Percentiles rank a stretch among this genome's conserved stretches.
Evolutionary conservation across 1,140 invertebrate genomes (phyloP).

Genomic region (Pissodes strobi): DNA sequence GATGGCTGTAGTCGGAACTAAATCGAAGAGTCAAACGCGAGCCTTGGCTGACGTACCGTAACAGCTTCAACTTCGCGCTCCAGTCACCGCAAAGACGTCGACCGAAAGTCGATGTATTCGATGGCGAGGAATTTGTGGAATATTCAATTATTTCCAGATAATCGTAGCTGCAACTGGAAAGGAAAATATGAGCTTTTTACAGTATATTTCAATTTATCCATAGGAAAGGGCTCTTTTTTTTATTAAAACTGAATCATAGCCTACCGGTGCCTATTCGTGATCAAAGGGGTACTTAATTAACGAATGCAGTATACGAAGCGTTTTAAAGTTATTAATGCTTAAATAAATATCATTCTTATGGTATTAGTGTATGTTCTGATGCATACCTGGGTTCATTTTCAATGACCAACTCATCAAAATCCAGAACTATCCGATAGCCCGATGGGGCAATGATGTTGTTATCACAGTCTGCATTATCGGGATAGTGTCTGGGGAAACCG

Average conservation of each 20-base stretch:
- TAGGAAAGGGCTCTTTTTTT: too few species aligned
- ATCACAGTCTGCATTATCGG: conserved; percentile 69
- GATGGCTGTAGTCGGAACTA: conserved; percentile 72
- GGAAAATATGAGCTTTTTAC: background rate
- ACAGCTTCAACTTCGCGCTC: conserved; percentile 71
- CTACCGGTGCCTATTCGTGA: too few species aligned
- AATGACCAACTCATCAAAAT: conserved; percentile 71
- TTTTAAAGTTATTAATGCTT: too few species aligned
- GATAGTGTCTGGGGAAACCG: conserved; percentile 70
- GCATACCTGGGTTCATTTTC: conserved; percentile 72
- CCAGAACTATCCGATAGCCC: conserved; percentile 64
- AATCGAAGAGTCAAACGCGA: conserved; percentile 66
- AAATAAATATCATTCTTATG: too few species aligned
- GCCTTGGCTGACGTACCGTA: conserved; percentile 64
- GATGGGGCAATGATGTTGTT: conserved; percentile 63
- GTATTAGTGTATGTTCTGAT: too few species aligned
- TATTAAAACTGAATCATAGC: too few species aligned
- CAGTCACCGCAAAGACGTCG: conserved; percentile 73
- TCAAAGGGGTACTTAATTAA: too few species aligned
- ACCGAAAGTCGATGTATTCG: conserved; percentile 24
- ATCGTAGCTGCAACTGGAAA: conserved; percentile 71
- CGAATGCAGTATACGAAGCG: too few species aligned
- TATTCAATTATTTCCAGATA: conserved; percentile 67
- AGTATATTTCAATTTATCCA: background rate
- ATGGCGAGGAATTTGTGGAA: conserved; percentile 28